Evolutionary conservation across 2,113 vertebrate species (phyloP), one percentile per base, ranked within the genome.

Genomic region (Cyprinodon variegatus): DNA sequence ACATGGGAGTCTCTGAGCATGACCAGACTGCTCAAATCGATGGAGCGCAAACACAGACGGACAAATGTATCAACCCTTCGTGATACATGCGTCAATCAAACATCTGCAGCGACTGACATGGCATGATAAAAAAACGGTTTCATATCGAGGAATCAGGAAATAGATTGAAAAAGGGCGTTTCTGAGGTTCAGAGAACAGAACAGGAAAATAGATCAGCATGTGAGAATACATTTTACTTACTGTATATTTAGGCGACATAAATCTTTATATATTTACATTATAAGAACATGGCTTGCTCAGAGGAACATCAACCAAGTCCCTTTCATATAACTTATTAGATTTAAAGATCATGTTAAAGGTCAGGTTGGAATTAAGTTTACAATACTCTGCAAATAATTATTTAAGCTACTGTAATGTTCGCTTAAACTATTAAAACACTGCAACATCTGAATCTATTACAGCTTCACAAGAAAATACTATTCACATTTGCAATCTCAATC

Each of bases 1-100:
- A 76, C 61, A 11, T 0, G 2, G 37, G 20, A 43, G 72, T 53
- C 38, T 61, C 66, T 57, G 40, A 38, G 67, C 48, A 50, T 0
- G 4, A 50, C 61, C 61, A 36, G 62, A 14, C 59, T 72, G 13
- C n/a, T 0, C 64, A 65, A 73, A 80, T 66, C 38, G 36, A 74
- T 63, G 64, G 9, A 67, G 5, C 61, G 64, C 57, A 22, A 60
- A 73, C 29, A 70, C 72, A 64, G 0, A 62, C 46, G 45, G 53
- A 59, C 14, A 14, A 40, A 43, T 59, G 63, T 36, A 59, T 69
- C 65, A 46, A 11, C 17, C 64, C 15, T 1, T 64, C 15, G 7
- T 22, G 48, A 70, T 41, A 22, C 11, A 59, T 38, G 61, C 74
- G 84, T 78, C 65, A 72, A 87, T 84, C 83, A 83, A 72, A 79